Percentiles rank a stretch among this genome's conserved stretches.
phyloP scores from a whole-genome alignment of 2,888 invertebrate species.

The Chymomyza amoena region DNA sequence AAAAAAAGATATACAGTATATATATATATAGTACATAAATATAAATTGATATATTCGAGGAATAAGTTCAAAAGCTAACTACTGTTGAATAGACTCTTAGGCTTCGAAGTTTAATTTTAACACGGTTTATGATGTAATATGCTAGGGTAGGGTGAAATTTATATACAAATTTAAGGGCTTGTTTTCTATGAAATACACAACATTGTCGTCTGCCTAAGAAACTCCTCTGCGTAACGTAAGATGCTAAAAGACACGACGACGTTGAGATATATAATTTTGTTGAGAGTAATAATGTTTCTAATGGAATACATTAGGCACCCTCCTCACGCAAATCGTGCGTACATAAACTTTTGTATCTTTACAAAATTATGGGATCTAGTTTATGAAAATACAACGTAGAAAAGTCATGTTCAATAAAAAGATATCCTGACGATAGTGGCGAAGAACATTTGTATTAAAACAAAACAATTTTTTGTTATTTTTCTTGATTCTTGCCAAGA shows the following conservation, averaged over 20 bases:
- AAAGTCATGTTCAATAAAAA: background rate
- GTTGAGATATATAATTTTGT: conserved; percentile 26
- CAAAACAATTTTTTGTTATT: background rate
- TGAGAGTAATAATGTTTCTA: conserved; percentile 19
- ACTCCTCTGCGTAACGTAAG: conserved; percentile 3
- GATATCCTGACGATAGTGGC: background rate
- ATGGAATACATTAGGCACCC: background rate
- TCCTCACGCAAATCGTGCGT: background rate
- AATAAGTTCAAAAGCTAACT: conserved; percentile 55
- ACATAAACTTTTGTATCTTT: background rate
- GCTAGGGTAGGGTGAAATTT: conserved; percentile 52
- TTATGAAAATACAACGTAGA: background rate
- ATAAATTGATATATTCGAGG: conserved; percentile 54
- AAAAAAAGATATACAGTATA: conserved; percentile 1
- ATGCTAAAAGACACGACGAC: conserved; percentile 7
- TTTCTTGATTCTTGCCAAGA: background rate
- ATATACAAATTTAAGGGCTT: conserved; percentile 42
- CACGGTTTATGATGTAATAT: conserved; percentile 55
- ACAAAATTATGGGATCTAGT: background rate
- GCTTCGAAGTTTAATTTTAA: conserved; percentile 40
- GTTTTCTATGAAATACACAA: conserved; percentile 18
- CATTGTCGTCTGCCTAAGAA: background rate
- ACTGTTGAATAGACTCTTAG: conserved; percentile 59
- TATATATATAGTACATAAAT: conserved; percentile 30
- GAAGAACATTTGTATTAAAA: conserved; percentile 6